phyloP scores from a whole-genome alignment of 2,797 vertebrate species.

The Cygnus olor region DNA sequence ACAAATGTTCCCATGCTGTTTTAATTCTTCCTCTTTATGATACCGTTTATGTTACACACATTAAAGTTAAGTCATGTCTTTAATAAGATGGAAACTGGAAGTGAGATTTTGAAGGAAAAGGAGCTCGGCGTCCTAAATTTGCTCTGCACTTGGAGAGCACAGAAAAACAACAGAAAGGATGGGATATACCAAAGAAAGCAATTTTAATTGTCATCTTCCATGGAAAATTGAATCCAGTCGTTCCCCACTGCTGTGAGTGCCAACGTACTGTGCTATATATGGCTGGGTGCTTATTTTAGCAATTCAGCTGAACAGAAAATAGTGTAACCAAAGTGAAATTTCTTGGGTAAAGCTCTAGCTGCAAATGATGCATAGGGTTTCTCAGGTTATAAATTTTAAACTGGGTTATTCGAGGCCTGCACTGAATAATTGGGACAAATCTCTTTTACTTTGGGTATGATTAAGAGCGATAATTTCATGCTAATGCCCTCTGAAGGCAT shows the following conservation, averaged over 20 bases:
- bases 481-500: constrained; percentile 29
- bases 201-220: constrained; percentile 78
- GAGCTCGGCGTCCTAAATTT: constrained; percentile 67
- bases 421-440: constrained; percentile 19
- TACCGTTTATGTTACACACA: constrained; percentile 80
- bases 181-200: constrained; percentile 76
- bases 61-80: constrained; percentile 83
- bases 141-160: constrained; percentile 51
- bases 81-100: constrained; percentile 82
- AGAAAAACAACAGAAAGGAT: constrained; percentile 74
- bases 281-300: constrained; percentile 69
- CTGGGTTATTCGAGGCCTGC: background rate
- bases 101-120: constrained; percentile 77
- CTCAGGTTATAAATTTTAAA: constrained; percentile 35
- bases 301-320: constrained; percentile 52
- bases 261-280: constrained; percentile 55
- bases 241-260: constrained; percentile 34
- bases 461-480: constrained; percentile 22
- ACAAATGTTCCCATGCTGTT: constrained; percentile 69
- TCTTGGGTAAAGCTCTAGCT: constrained; percentile 31
- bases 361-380: background rate
- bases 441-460: constrained; percentile 25
- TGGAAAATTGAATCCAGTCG: constrained; percentile 78
- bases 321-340: constrained; percentile 30
- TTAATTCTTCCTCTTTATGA: constrained; percentile 79